Base-by-base conservation (phyloP, 2,113 vertebrate genomes). In the Myiozetetes cayanensis region DNA sequence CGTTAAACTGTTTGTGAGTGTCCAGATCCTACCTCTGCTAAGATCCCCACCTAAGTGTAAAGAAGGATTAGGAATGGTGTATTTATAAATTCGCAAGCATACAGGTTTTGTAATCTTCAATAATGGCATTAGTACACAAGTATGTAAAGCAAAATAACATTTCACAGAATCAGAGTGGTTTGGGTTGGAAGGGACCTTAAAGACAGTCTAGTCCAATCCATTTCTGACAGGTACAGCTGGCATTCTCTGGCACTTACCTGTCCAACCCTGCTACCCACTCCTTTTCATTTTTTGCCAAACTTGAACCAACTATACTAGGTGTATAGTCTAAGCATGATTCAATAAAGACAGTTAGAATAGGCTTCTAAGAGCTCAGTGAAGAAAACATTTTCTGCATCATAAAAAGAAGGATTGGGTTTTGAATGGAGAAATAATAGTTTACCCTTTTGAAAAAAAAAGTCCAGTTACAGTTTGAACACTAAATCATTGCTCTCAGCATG, bases 361-460 rank as follows among this genome's bases (percentile, higher is more conserved):
- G 39, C 2, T 74, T 87, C 37, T 71, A 6, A 12, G 23, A 33
- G 33, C 21, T 82, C 10, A 6, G 11, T 33, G 27, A 71, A 74
- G 43, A 84, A 90, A 63, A 65, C 2, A 41, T 11, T 35, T 66
- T 50, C 52, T 14, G 59, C 5, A 33, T 53, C 22, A 44, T 14
- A 53, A 65, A 78, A 81, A 66, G 21, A 39, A 88, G 4, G 12
- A 46, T 3, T 59, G 4, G 0, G 1, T 52, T 89, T 73, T 62
- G 11, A 89, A 62, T 39, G 13, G n/a, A 90, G 72, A 92, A 90
- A 68, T 86, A 68, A 56, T 44, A 71, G 6, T 61, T 87, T 52
- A 62, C 2, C 4, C 9, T 70, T 86, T 25, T 18, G 39, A 52
- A 72, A 58, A 44, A 62, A 74, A 74, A 72, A 49, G 11, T 4